Percentiles rank a stretch among this genome's conserved stretches.
Evolutionary conservation across 2,888 invertebrate species (phyloP).

Genomic region (Reticulitermes lucifugus): DNA sequence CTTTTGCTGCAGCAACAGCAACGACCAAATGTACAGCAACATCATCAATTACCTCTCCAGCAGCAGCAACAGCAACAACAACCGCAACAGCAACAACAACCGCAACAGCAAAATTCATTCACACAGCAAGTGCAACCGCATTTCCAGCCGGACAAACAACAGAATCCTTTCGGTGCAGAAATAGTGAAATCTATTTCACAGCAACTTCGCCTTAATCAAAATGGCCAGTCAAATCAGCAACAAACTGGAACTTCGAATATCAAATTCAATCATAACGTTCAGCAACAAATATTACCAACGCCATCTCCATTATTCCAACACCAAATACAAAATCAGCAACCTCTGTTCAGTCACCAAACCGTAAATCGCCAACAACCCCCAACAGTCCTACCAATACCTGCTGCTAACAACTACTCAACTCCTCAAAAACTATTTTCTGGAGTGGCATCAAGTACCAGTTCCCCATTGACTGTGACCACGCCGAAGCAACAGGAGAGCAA

Average conservation of each 20-base stretch:
- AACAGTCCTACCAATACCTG: conserved; percentile 54
- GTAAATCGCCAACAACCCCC: background rate
- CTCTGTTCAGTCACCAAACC: conserved; percentile 2
- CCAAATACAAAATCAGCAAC: background rate
- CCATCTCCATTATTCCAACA: conserved; percentile 50
- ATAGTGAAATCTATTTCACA: conserved; percentile 35
- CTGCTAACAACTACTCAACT: conserved; percentile 62
- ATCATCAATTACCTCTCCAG: conserved; percentile 51
- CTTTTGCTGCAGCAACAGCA: conserved; percentile 52
- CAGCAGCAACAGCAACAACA: conserved; percentile 50
- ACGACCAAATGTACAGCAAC: conserved; percentile 52
- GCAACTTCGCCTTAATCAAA: conserved; percentile 19
- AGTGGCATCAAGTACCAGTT: conserved; percentile 29
- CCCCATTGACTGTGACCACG: conserved; percentile 65
- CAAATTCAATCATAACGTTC: conserved; percentile 29
- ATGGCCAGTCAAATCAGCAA: conserved; percentile 45
- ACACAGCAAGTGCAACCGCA: conserved; percentile 57
- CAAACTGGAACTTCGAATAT: conserved; percentile 8
- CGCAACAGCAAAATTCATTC: conserved; percentile 52
- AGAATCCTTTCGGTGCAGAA: conserved; percentile 57
- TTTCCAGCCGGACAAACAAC: conserved; percentile 58
- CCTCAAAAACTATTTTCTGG: conserved; percentile 57
- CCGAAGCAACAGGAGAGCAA: conserved; percentile 62
- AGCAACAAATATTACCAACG: conserved; percentile 49
- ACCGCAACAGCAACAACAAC: conserved; percentile 51